A percentile compares a stretch with the other conserved stretches of the same genome.
Conservation (phyloP, 2,888 invertebrate species). For the Dysmachus trigonus region DNA sequence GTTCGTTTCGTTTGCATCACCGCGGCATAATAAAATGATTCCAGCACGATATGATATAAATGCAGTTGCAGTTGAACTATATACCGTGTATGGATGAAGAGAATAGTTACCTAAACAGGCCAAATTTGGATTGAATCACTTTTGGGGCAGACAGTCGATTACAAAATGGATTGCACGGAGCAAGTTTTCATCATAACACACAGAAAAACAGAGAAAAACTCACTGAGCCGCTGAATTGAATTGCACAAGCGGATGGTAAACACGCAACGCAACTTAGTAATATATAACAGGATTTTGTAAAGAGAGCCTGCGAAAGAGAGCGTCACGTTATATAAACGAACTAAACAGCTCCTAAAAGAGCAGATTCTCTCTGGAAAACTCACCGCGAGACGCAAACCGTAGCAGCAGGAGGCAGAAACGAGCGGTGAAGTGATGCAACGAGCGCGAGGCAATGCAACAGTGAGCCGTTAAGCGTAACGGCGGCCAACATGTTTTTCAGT, state of each 20-base stretch:
- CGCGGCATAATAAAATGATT: not conserved
- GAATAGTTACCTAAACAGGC: not conserved
- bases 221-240: not conserved
- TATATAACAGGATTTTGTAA: not conserved
- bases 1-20: not conserved
- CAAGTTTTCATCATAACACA: slow-evolving; percentile 1
- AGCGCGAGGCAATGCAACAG: not conserved
- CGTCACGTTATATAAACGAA: not conserved
- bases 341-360: not conserved
- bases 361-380: not conserved
- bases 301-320: not conserved
- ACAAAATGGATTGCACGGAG: not conserved
- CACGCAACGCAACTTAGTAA: slow-evolving; percentile 1
- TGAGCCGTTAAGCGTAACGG: not conserved
- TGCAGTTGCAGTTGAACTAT: not conserved
- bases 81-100: not conserved
- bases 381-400: not conserved
- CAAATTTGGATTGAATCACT: not conserved
- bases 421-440: not conserved
- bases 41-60: not conserved
- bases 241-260: not conserved
- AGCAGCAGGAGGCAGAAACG: too few species aligned
- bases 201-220: not conserved
- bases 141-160: not conserved
- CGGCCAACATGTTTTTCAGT: not conserved